Evolutionary conservation across 1,140 invertebrate genomes (phyloP), one percentile per base, ranked within the genome.

Genomic region (Drosophila navojoa): DNA sequence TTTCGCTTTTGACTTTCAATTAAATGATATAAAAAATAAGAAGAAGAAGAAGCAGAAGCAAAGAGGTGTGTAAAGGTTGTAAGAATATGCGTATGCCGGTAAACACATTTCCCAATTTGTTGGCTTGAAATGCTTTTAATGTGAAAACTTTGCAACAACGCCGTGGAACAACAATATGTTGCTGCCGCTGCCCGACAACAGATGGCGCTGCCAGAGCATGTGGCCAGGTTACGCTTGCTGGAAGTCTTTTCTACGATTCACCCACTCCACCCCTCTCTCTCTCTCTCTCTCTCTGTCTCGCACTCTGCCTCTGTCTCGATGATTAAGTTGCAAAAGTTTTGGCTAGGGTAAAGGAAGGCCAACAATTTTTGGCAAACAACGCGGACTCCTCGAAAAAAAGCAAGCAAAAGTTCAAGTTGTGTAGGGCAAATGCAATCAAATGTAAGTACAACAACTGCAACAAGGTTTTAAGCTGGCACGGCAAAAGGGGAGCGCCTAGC

Each of bases 31-130:
- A 67, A 47, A 35, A 45, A 57, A n/a, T n/a, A n/a, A n/a, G n/a
- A n/a, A n/a, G n/a, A n/a, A n/a, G n/a, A n/a, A n/a, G n/a, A 9
- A 16, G 16, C 2, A 29, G 1, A 29, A 29, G 27, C 4, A 3
- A 50, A 54, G 6, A 35, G 7, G 13, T 19, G 9, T n/a, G 25
- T 35, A 25, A 54, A 69, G 53, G 35, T 54, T 53, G 52, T 38
- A 60, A 45, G 57, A 62, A 76, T 69, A 68, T 68, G 74, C 70
- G 52, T 61, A 40, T 53, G 72, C 68, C 73, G 35, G 35, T 85
- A 80, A 85, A 72, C 81, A 77, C 81, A 87, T 87, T 86, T 86
- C 82, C 66, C 81, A 87, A 87, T 86, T 86, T 87, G 78, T 64
- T 57, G 74, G 82, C 76, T 52, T 78, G 84, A 82, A 86, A 86